Percentiles rank a stretch among this genome's conserved stretches.
Conservation (phyloP, 2,113 vertebrate genomes). For the Odocoileus virginianus region DNA sequence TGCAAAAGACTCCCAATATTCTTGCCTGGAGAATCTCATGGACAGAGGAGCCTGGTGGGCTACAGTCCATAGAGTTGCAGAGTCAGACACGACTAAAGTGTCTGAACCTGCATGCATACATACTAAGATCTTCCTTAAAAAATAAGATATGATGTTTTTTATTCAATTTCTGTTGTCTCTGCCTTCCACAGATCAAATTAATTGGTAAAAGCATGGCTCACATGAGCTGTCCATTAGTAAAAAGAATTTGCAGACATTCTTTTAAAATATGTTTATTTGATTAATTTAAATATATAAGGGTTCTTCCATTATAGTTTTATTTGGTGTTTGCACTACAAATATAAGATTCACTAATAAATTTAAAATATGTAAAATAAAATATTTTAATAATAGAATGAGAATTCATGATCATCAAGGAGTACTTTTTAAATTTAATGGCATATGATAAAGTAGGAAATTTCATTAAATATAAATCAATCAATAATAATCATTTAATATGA, state of each 20-base stretch:
- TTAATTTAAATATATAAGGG: constrained; percentile 43
- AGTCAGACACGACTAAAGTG: background rate
- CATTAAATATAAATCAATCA: constrained; percentile 42
- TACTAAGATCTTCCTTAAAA: constrained; percentile 7
- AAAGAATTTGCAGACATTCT: constrained; percentile 45
- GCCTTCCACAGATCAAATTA: constrained; percentile 9
- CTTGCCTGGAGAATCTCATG: background rate
- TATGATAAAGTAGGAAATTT: constrained; percentile 25
- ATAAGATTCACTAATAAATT: constrained; percentile 39
- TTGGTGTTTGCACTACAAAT: constrained; percentile 66
- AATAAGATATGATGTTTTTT: background rate
- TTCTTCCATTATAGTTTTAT: constrained; percentile 50
- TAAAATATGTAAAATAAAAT: constrained; percentile 46
- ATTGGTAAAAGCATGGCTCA: constrained; percentile 34
- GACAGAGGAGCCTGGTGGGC: background rate
- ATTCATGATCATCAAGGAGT: background rate
- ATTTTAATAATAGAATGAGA: background rate
- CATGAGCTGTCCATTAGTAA: constrained; percentile 51
- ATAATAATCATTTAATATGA: constrained; percentile 18
- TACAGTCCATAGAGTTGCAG: background rate
- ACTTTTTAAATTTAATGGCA: constrained; percentile 59
- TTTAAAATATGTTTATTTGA: constrained; percentile 62
- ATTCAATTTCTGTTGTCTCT: background rate
- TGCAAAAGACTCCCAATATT: background rate
- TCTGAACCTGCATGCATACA: background rate